These are phyloP conservation scores for Cetonia aurata DNA, from an alignment of 2,888 invertebrate genomes.

Conservation along the genomic window DNA sequence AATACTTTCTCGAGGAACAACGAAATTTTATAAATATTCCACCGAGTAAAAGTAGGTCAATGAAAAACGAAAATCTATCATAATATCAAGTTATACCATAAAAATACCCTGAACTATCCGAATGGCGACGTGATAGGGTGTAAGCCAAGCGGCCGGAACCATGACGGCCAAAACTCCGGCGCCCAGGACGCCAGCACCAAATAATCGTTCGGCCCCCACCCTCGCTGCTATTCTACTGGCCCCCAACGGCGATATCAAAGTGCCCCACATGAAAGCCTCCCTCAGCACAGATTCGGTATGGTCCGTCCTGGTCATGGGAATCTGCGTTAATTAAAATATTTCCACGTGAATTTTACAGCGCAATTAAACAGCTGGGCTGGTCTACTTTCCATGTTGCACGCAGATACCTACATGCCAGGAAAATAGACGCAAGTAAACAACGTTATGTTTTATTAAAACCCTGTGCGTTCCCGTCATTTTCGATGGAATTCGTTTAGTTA, in stretches of 20 bases:
- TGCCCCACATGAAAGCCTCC: constrained; percentile 72
- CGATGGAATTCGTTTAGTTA: no score
- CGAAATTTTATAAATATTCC: no score
- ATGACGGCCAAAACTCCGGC: constrained; percentile 70
- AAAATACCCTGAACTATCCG: constrained; percentile 71
- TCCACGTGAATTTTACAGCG: neutral
- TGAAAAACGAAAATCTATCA: no score
- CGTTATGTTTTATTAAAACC: no score
- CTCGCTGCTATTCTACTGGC: constrained; percentile 71
- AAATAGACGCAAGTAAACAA: no score
- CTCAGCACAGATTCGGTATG: constrained; percentile 70
- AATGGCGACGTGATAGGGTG: constrained; percentile 70
- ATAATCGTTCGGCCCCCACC: constrained; percentile 70
- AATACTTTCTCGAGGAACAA: no score
- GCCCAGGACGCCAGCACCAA: constrained; percentile 70
- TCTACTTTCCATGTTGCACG: neutral
- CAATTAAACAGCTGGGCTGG: neutral
- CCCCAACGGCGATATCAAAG: constrained; percentile 70
- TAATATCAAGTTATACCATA: constrained; percentile 63
- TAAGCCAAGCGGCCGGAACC: constrained; percentile 72
- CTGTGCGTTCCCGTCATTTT: no score
- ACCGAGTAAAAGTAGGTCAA: no score
- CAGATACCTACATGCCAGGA: no score
- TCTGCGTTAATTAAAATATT: constrained; percentile 55
- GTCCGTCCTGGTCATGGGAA: constrained; percentile 69